These are phyloP conservation scores for Drosophila parthenogenetica DNA, from an alignment of 2,888 invertebrate species.

Conservation along the genomic window DNA sequence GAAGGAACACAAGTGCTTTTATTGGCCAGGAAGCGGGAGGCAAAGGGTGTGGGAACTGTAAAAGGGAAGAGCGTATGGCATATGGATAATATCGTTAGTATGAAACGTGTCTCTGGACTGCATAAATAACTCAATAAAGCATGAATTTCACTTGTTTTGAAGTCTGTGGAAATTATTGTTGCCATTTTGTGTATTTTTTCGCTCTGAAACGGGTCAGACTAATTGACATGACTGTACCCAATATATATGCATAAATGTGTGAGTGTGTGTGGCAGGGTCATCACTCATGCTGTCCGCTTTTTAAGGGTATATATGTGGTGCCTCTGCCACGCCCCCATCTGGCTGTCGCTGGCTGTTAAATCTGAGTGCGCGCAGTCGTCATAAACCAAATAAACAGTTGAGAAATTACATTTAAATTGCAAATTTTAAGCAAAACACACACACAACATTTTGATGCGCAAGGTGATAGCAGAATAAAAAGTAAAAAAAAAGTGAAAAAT, in stretches of 20 bases:
- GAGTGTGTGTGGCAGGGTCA: conserved; percentile 17
- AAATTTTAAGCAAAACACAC: conserved; percentile 57
- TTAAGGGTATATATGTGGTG: conserved; percentile 5
- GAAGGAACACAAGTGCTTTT: conserved; percentile 20
- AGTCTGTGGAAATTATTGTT: conserved; percentile 11
- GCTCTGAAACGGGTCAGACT: conserved; percentile 20
- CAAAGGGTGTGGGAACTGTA: too few species aligned
- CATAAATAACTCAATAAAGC: conserved; percentile 23
- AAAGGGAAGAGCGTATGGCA: conserved; percentile 2
- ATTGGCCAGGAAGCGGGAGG: neutral
- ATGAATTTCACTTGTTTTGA: conserved; percentile 11
- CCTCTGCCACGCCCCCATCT: neutral
- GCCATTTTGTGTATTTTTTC: conserved; percentile 10
- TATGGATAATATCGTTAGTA: conserved; percentile 29
- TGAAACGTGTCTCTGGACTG: conserved; percentile 27
- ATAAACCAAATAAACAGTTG: conserved; percentile 74
- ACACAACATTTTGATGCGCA: conserved; percentile 47
- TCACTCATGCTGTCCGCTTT: conserved; percentile 38
- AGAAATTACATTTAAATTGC: conserved; percentile 78
- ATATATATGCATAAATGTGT: conserved; percentile 5
- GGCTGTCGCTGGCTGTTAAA: conserved; percentile 60
- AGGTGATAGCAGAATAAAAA: conserved; percentile 36
- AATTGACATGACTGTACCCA: conserved; percentile 8
- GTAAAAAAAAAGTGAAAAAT: conserved; percentile 18
- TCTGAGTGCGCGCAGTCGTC: conserved; percentile 60